phyloP scores from a whole-genome alignment of 2,888 invertebrate species.

The Tenodera sinensis region DNA sequence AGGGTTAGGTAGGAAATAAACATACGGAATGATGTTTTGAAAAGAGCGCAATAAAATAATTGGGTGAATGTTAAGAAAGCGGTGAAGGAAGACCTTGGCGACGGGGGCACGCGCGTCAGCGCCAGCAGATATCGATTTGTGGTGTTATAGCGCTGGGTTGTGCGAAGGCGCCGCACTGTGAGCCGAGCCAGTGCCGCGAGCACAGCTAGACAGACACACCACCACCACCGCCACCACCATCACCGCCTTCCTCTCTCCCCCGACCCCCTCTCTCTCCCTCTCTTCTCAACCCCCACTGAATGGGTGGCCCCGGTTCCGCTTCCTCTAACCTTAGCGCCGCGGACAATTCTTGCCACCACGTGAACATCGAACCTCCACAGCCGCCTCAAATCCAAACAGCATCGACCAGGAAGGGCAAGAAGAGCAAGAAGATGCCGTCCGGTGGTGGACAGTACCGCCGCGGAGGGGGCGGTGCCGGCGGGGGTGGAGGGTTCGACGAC shows the following conservation, averaged over 20 bases:
- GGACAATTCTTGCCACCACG: slow-evolving; percentile 13
- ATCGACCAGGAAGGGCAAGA: slow-evolving; percentile 1
- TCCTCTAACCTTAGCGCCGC: slow-evolving; percentile 26
- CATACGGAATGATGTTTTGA: no score
- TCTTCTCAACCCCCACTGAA: slow-evolving; percentile 13
- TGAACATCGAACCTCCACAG: neutral
- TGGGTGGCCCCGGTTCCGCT: slow-evolving; percentile 28
- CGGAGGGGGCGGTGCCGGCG: slow-evolving; percentile 20
- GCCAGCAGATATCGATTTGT: neutral
- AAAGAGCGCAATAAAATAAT: no score
- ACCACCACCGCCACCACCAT: no score
- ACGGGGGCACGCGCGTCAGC: neutral
- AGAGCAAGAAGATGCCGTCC: neutral
- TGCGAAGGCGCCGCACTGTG: neutral
- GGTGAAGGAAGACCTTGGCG: no score
- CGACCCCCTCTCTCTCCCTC: neutral
- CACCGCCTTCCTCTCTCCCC: neutral
- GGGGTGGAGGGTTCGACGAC: slow-evolving; percentile 22
- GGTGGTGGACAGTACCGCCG: slow-evolving; percentile 13
- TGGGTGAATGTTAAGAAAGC: no score
- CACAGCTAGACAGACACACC: neutral
- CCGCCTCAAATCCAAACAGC: neutral
- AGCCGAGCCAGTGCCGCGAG: neutral
- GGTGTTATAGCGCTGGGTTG: neutral
- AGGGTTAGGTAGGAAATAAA: no score